Base-by-base conservation (phyloP, 2,113 vertebrate species). In the Colistium nudipinnis region DNA sequence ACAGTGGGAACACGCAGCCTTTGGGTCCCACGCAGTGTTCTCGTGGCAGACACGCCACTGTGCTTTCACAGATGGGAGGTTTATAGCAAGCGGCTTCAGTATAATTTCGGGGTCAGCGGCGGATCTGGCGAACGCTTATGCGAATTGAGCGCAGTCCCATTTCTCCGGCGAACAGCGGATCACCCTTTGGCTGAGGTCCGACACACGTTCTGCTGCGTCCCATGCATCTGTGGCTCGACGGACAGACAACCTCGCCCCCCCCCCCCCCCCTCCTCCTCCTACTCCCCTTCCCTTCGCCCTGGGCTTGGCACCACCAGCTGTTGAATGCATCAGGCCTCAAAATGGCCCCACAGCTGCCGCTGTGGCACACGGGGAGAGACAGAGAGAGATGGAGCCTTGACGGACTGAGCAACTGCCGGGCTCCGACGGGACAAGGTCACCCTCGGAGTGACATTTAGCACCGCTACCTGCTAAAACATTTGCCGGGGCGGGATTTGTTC, bases 321-420 rank as follows among this genome's bases (percentile, higher is more conserved):
- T 83, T 88, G 80, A 81, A 87, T 85, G 82, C 75, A 89, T 89
- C 74, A 81, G 57, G 74, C 76, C 85, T 79, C 80, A 87, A 89
- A 91, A 90, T 79, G 86, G 82, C 78, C 81, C 61, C 76, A 90
- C 88, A 89, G 88, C 91, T 90, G 89, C 85, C 66, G 68, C 69
- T 59, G 64, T 48, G 72, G 87, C 75, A 76, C 80, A 62, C 1
- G 28, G 56, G 63, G 63, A 48, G 69, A 67, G 43, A 47, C 20
- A 22, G 43, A 45, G n/a, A n/a, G n/a, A n/a, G n/a, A n/a, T n/a
- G n/a, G n/a, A 47, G 55, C 35, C 67, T n/a, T 70, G 73, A 86
- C 73, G 70, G 52, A 57, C 69, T 9, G 62, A 83, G 79, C 88
- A 89, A 86, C 90, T 89, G 90, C 68, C 25, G 59, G 62, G 64